phyloP scores from a whole-genome alignment of 2,888 invertebrate species.

The Ptycholaimellus sp. region DNA sequence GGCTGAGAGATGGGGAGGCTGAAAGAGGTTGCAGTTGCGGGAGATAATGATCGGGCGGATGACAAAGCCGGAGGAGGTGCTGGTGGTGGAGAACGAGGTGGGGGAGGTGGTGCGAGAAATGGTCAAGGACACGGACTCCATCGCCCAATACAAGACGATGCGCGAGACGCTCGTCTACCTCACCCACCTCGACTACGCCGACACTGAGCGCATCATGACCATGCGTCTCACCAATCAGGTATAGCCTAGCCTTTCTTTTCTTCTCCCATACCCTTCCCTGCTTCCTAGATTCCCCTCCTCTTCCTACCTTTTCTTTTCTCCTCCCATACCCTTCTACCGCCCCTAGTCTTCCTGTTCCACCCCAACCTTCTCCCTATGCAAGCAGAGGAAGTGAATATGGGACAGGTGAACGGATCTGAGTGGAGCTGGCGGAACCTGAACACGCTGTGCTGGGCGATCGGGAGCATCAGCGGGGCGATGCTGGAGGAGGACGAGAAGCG shows the following conservation, averaged over 20 bases:
- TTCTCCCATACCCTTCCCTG: no score
- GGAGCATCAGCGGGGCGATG: constrained; percentile 94
- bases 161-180: constrained; percentile 78
- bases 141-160: constrained; percentile 98
- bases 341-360: no score
- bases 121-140: constrained; percentile 99
- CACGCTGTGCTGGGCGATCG: constrained; percentile 96
- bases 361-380: no score
- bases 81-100: constrained; percentile 98
- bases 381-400: background rate
- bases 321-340: no score
- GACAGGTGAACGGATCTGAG: constrained; percentile 58
- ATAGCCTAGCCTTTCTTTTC: background rate
- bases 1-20: no score
- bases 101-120: constrained; percentile 93
- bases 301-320: background rate
- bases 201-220: constrained; percentile 96
- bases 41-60: constrained; percentile 96
- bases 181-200: constrained; percentile 87
- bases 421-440: constrained; percentile 99
- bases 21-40: constrained; percentile 46
- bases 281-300: no score
- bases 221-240: constrained; percentile 90
- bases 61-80: constrained; percentile 98
- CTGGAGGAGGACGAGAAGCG: constrained; percentile 96